phyloP scores from a whole-genome alignment of 2,888 invertebrate species.

The Gymnosoma rotundatum region DNA sequence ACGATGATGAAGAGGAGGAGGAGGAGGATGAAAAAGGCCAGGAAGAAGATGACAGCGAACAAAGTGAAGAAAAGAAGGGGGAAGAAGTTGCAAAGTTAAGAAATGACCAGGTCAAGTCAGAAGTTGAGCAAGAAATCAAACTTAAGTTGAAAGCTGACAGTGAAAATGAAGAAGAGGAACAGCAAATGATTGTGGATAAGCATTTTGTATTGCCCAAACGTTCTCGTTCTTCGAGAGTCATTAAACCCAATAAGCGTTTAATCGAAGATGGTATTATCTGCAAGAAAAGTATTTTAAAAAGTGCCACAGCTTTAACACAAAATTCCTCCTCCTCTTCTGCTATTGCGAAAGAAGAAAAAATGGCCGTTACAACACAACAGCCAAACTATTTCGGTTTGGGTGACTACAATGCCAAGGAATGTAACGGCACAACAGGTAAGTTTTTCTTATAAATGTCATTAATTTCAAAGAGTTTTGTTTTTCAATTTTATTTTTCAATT shows the following conservation, averaged over 20 bases:
- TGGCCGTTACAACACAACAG: slow-evolving; percentile 50
- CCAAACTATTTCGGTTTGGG: slow-evolving; percentile 77
- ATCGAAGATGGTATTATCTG: slow-evolving; percentile 86
- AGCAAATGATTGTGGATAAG: slow-evolving; percentile 77
- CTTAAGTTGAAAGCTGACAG: neutral
- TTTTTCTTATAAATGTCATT: slow-evolving; percentile 16
- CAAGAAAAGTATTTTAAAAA: slow-evolving; percentile 73
- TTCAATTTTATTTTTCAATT: neutral
- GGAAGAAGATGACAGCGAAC: slow-evolving; percentile 23
- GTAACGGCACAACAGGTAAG: slow-evolving; percentile 55
- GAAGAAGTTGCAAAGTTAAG: slow-evolving; percentile 17
- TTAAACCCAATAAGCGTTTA: slow-evolving; percentile 93
- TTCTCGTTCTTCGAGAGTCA: slow-evolving; percentile 92
- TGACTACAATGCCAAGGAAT: slow-evolving; percentile 65
- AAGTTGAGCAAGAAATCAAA: slow-evolving; percentile 27
- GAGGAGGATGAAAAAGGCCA: slow-evolving; percentile 46
- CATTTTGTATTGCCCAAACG: slow-evolving; percentile 89
- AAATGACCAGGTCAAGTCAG: neutral
- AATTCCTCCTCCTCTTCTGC: slow-evolving; percentile 10
- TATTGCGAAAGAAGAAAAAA: slow-evolving; percentile 48
- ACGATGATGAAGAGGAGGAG: slow-evolving; percentile 71
- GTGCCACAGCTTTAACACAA: slow-evolving; percentile 21
- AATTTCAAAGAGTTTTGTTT: slow-evolving; percentile 1
- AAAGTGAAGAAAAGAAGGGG: slow-evolving; percentile 36
- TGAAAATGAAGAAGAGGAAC: slow-evolving; percentile 57